Evolutionary conservation across 2,797 vertebrate species (phyloP), one percentile per base, ranked within the genome.

Genomic region (Channallabes apus): DNA sequence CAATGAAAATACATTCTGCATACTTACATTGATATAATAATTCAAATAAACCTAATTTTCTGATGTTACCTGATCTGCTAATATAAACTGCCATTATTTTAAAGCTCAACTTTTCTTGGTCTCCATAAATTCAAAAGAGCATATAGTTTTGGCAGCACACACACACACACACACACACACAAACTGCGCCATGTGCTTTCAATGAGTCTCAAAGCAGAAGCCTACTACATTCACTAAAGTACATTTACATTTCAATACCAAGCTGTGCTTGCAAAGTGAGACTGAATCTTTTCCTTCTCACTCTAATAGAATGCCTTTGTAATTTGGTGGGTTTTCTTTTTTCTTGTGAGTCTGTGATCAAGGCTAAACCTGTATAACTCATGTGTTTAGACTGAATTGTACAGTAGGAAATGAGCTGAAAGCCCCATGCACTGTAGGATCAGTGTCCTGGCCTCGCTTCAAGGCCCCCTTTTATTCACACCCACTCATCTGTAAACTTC

Each of bases 401-500:
- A 86, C 76, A 87, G 86, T 88, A 73, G 68, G 84, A 85, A 87
- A 73, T 80, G 80, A 86, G 78, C 67, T 79, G 56, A 84, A 89
- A 86, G 80, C 86, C 64, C 61, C 79, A 78, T 86, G 78, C 75
- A 75, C 67, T 73, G 62, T 72, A 88, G 76, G 86, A 81, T 83
- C 67, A 67, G 32, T 79, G 85, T 85, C 85, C 84, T 65, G 59
- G 59, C 64, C 51, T 71, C 81, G 71, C 72, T 67, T 56, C 67
- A 81, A 77, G 86, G 87, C 54, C 81, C 46, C 61, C 78, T 77
- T 86, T 90, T 78, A 86, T 89, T 85, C 85, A 51, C 75, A 81
- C 80, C 84, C 86, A 85, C 82, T 84, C 85, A 87, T 88, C 85
- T 62, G 82, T 73, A 87, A 89, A 86, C 85, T 87, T 90, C 87